Base-by-base conservation (phyloP, 2,888 invertebrate species). In the Ellobium chinense region DNA sequence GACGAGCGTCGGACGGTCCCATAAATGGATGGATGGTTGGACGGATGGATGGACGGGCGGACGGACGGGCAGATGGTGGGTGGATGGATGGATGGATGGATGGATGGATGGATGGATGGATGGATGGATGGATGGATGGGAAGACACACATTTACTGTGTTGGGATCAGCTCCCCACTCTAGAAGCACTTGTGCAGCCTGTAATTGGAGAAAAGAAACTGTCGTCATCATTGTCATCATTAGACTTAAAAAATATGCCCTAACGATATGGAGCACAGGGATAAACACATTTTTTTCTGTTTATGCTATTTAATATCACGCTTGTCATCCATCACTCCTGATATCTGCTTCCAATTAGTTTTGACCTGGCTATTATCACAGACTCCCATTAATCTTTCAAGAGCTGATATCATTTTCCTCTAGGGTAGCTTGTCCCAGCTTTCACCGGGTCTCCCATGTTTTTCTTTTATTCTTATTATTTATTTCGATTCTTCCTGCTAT, bases 121-220 rank as follows among this genome's bases (percentile, higher is more conserved):
- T 46, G 46, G 46, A 46, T 46, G 46, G 46, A 46, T 46, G 46
- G 46, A 46, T 46, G 46, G 46, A 46, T 46, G 46, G 46, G 18
- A 12, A 18, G 46, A 46, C 18, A 18, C 9, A 46, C 18, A 18
- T 7, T 12, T 46, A 46, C 46, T 12, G 46, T 46, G 46, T 78
- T 69, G 31, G 78, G 39, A n/a, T 62, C 21, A 7, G 69, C 69
- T 12, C 78, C 78, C 60, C 62, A 70, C 12, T 29, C 1, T 39
- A 78, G 5, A 14, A 78, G 63, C 18, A 31, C 66, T 34, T 54
- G 54, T 7, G 54, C 65, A 36, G 76, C 65, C 76, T 76, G 65
- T 29, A 60, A n/a, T 7, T n/a, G 18, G 46, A 46, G 46, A 46
- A 46, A 46, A 12, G 46, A 18, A 46, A 46, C 18, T 46, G 9